phyloP scores from a whole-genome alignment of 2,888 invertebrate species.

The Diarsia rubi region DNA sequence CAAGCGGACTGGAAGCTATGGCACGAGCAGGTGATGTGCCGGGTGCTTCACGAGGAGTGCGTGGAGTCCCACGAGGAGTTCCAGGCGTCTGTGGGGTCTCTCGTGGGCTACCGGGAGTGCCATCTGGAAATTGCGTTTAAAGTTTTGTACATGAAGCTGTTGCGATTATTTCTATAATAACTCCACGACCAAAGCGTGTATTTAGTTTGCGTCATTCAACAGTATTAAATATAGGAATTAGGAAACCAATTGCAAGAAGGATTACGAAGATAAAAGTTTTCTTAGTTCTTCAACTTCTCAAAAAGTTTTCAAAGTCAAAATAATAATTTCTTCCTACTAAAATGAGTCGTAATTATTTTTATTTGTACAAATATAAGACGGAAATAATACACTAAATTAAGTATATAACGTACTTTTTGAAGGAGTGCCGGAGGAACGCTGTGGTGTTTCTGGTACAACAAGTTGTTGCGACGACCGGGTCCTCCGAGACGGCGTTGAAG shows the following conservation, averaged over 20 bases:
- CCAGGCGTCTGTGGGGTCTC: conserved; percentile 67
- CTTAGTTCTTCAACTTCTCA: background rate
- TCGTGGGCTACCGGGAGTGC: conserved; percentile 50
- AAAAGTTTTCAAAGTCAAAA: background rate
- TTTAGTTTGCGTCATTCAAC: background rate
- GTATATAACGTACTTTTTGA: conserved; percentile 78
- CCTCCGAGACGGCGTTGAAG: conserved; percentile 86
- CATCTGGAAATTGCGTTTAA: conserved; percentile 38
- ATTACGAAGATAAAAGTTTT: background rate
- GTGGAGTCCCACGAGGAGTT: conserved; percentile 73
- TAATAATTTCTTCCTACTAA: background rate
- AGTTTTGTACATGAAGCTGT: background rate
- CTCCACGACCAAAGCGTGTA: background rate
- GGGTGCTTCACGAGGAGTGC: conserved; percentile 68
- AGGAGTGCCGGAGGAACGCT: conserved; percentile 85
- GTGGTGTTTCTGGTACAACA: conserved; percentile 88
- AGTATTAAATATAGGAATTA: too few relatives aligned
- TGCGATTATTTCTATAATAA: background rate
- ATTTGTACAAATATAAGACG: background rate
- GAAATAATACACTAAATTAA: background rate
- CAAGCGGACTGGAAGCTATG: conserved; percentile 86
- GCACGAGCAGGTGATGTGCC: conserved; percentile 85
- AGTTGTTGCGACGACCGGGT: conserved; percentile 86
- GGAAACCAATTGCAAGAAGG: background rate
- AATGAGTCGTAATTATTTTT: background rate